Percentiles rank a stretch among this genome's conserved stretches.
Conservation (phyloP, 2,888 invertebrate species). For the Polymixis flavicincta region DNA sequence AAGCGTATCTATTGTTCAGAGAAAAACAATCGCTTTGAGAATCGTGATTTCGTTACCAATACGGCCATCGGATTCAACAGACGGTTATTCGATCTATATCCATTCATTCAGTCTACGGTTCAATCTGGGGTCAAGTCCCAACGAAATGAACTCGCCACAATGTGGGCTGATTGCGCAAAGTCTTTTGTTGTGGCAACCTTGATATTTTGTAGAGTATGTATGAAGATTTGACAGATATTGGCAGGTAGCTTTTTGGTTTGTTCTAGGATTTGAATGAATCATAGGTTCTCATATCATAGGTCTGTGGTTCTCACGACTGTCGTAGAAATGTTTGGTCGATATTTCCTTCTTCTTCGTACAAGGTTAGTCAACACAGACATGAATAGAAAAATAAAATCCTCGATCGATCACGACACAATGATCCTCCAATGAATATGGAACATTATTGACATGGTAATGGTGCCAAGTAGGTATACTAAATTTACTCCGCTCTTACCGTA, state of each 20-base stretch:
- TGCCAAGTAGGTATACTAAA: too few species aligned
- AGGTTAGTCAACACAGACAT: too few species aligned
- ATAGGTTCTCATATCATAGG: constrained; percentile 16
- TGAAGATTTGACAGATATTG: constrained; percentile 56
- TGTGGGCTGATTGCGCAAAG: constrained; percentile 58
- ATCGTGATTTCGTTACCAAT: constrained; percentile 50
- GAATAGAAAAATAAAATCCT: too few species aligned
- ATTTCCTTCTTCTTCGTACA: constrained; percentile 6
- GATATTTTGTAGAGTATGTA: constrained; percentile 59
- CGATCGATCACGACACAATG: too few species aligned
- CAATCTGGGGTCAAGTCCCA: constrained; percentile 58
- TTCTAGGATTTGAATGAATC: constrained; percentile 40
- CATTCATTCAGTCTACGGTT: constrained; percentile 63
- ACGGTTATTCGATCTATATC: constrained; percentile 56
- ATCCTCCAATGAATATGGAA: too few species aligned
- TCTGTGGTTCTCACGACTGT: constrained; percentile 27
- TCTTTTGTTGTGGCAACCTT: constrained; percentile 66
- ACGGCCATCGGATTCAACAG: constrained; percentile 40
- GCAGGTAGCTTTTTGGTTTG: constrained; percentile 43
- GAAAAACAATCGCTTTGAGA: constrained; percentile 53
- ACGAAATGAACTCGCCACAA: constrained; percentile 64
- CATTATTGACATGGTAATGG: too few species aligned
- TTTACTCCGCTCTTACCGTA: not conserved
- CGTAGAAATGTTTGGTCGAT: not conserved
- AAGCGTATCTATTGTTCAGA: constrained; percentile 43